Conservation (phyloP, 2,888 invertebrate genomes). For the Pachycephus smyrnensis region DNA sequence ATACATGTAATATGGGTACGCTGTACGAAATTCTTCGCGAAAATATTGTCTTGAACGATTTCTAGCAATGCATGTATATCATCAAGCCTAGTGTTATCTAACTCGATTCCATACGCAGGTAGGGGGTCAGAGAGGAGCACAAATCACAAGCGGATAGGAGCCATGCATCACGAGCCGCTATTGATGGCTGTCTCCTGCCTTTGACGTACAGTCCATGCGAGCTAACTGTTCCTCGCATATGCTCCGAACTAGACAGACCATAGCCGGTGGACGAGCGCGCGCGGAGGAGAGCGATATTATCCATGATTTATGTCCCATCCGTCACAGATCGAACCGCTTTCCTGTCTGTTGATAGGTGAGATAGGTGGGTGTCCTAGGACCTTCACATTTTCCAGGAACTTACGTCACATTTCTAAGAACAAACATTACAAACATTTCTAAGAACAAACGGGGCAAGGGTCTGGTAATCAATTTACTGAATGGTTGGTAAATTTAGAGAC, state of each 20-base stretch:
- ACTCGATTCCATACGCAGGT: neutral
- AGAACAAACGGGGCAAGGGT: neutral
- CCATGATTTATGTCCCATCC: conserved; percentile 43
- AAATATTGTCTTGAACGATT: neutral
- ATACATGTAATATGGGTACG: neutral
- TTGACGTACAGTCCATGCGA: conserved; percentile 35
- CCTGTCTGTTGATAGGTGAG: neutral
- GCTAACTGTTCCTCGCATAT: conserved; percentile 11
- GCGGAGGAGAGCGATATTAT: conserved; percentile 37
- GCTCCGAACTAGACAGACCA: neutral
- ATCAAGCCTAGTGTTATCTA: neutral
- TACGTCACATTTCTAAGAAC: neutral
- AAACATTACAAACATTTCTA: too few species aligned
- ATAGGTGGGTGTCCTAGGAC: neutral
- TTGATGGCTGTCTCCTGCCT: conserved; percentile 48
- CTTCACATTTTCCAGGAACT: neutral
- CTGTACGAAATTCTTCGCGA: neutral
- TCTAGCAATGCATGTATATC: neutral
- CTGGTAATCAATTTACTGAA: neutral
- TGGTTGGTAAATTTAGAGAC: neutral
- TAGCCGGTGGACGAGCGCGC: neutral
- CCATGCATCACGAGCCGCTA: conserved; percentile 39
- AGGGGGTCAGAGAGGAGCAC: neutral
- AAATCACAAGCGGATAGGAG: conserved; percentile 16
- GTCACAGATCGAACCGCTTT: conserved; percentile 25